A percentile compares a stretch with the other conserved stretches of the same genome.
Evolutionary conservation across 2,113 vertebrate genomes (phyloP).

Genomic region (Fregetta grallaria): DNA sequence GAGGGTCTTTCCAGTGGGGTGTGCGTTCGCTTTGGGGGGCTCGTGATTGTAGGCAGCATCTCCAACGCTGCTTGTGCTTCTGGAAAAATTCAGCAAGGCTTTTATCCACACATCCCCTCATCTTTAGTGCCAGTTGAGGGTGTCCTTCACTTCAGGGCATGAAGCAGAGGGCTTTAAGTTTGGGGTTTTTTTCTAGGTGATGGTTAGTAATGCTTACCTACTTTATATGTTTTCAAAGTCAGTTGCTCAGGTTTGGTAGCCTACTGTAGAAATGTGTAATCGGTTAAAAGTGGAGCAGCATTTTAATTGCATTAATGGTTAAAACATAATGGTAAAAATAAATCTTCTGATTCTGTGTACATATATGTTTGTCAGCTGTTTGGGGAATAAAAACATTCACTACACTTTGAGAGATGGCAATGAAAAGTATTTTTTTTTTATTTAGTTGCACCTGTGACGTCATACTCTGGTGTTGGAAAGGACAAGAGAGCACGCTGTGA

Average conservation of each 20-base stretch:
- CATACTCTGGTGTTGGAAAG: background rate
- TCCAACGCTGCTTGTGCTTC: background rate
- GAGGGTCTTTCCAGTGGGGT: background rate
- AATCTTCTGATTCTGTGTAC: background rate
- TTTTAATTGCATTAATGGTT: background rate
- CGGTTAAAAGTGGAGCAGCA: background rate
- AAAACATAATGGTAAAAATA: background rate
- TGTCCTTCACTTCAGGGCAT: background rate
- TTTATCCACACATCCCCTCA: background rate
- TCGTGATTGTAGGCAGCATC: background rate
- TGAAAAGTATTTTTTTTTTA: background rate
- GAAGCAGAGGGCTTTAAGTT: background rate
- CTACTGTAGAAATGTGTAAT: background rate
- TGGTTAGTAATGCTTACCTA: background rate
- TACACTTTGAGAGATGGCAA: background rate
- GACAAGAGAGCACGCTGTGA: background rate
- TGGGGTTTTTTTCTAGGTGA: rapidly evolving
- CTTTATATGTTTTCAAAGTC: background rate
- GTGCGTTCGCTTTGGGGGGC: background rate
- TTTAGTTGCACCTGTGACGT: background rate
- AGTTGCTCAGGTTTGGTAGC: background rate
- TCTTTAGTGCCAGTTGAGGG: background rate
- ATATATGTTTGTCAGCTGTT: background rate
- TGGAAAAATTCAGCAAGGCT: background rate
- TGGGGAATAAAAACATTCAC: background rate